Base-by-base conservation (phyloP, 2,797 vertebrate species). In the Anguilla obscura region DNA sequence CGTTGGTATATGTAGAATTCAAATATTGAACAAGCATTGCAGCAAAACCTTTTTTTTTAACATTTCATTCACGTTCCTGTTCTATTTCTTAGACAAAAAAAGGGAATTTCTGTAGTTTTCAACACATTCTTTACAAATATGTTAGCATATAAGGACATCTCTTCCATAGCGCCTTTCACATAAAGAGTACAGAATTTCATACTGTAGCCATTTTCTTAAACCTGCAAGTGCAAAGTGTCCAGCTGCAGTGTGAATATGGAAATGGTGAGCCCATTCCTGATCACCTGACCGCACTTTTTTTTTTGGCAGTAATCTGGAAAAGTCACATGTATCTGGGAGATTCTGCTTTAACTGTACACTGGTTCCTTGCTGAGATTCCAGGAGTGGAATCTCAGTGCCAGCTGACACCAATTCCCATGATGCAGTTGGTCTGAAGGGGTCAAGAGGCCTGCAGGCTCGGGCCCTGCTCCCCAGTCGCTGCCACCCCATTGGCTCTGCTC, bases 401-500 rank as follows among this genome's bases (percentile, higher is more conserved):
- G 45, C 52, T 33, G 18, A 40, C 7, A 30, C 48, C 71, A 9
- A n/a, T 85, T 74, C 79, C 79, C 21, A n/a, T 2, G 18, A 45
- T 45, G 48, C 40, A 85, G 33, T 40, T 24, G 18, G 83, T 74
- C 56, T 5, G 52, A 71, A 87, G 83, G 54, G 16, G n/a, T 96
- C 93, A 95, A 86, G 92, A 91, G 58, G 91, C 89, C 87, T 93
- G 92, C 66, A 93, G 90, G 87, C 54, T 92, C 92, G 71, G 93
- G 86, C 89, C 86, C 90, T 2, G 89, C 88, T 60, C 79, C 92
- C 86, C 88, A 40, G 91, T 89, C 85, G 88, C 87, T 87, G 92
- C 82, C 87, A 94, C 91, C 90, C 95, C 91, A 69, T 96, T 95
- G 69, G 95, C 90, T 86, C 93, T 85, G 14, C 89, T 90, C 71